A percentile compares a stretch with the other conserved stretches of the same genome.
These are phyloP conservation scores for Aspiorhynchus laticeps DNA, from an alignment of 2,113 vertebrate genomes.

Conservation along the genomic window DNA sequence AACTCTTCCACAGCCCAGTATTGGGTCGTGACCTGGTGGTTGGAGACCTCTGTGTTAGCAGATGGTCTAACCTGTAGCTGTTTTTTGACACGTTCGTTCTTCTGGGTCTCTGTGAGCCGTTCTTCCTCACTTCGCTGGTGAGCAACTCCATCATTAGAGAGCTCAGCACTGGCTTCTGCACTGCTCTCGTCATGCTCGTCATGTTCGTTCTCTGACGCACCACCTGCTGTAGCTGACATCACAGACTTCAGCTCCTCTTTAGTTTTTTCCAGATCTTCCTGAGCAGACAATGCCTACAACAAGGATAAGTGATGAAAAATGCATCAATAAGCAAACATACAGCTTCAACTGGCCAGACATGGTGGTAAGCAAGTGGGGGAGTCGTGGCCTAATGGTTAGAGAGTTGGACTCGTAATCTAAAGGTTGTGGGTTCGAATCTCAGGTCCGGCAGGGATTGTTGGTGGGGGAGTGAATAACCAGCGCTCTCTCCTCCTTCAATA, in stretches of 20 bases:
- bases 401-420: too few species aligned
- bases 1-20: too few species aligned
- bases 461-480: too few species aligned
- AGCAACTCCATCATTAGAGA: slow-evolving; percentile 88
- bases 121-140: slow-evolving; percentile 93
- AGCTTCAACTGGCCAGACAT: not conserved
- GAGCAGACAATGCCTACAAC: slow-evolving; percentile 88
- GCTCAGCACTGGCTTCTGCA: slow-evolving; percentile 90
- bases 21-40: too few species aligned
- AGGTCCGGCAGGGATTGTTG: too few species aligned
- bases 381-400: too few species aligned
- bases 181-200: slow-evolving; percentile 95
- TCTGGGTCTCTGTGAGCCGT: slow-evolving; percentile 93
- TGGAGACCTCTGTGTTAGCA: not conserved
- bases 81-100: slow-evolving; percentile 95
- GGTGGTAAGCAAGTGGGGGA: not conserved
- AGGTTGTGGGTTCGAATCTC: too few species aligned
- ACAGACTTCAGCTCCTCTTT: slow-evolving; percentile 94
- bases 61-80: slow-evolving; percentile 88
- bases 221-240: slow-evolving; percentile 77
- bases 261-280: slow-evolving; percentile 95
- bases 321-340: not conserved
- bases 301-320: not conserved
- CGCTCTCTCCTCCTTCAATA: too few species aligned
- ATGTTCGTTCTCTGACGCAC: slow-evolving; percentile 85